Percentiles rank a stretch among this genome's conserved stretches.
Evolutionary conservation across 2,113 vertebrate genomes (phyloP).

Genomic region (Girardinichthys multiradiatus): DNA sequence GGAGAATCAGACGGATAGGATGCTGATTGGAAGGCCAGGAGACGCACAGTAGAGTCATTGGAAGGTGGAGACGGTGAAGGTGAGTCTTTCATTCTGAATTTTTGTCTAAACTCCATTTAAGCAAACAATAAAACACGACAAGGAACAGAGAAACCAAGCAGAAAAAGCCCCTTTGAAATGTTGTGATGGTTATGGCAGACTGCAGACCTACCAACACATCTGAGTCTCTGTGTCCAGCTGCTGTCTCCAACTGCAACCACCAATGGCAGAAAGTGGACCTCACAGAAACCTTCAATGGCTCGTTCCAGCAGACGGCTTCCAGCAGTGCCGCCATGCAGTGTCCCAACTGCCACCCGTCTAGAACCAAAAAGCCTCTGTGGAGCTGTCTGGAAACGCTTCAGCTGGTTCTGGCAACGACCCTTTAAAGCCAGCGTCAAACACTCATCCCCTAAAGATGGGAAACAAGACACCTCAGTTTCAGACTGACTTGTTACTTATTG

Average conservation of each 20-base stretch:
- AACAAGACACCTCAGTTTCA: not conserved
- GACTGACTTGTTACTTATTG: not conserved
- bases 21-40: no score
- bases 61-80: no score
- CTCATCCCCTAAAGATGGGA: conserved; percentile 72
- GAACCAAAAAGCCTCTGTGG: conserved; percentile 69
- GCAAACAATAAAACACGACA: not conserved
- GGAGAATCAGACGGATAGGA: no score
- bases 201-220: conserved; percentile 78
- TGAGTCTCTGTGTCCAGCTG: conserved; percentile 80
- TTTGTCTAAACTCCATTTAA: no score
- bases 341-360: conserved; percentile 3
- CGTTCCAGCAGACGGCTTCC: conserved; percentile 51
- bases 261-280: conserved; percentile 82
- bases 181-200: not conserved
- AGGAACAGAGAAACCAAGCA: not conserved
- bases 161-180: not conserved
- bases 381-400: conserved; percentile 75
- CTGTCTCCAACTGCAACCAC: conserved; percentile 76
- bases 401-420: conserved; percentile 83
- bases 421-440: conserved; percentile 82
- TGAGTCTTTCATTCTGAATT: no score
- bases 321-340: conserved; percentile 5
- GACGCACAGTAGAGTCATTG: no score
- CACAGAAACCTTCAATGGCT: conserved; percentile 72